Base-by-base conservation (phyloP, 2,797 vertebrate genomes). In the Taenioides sp. region DNA sequence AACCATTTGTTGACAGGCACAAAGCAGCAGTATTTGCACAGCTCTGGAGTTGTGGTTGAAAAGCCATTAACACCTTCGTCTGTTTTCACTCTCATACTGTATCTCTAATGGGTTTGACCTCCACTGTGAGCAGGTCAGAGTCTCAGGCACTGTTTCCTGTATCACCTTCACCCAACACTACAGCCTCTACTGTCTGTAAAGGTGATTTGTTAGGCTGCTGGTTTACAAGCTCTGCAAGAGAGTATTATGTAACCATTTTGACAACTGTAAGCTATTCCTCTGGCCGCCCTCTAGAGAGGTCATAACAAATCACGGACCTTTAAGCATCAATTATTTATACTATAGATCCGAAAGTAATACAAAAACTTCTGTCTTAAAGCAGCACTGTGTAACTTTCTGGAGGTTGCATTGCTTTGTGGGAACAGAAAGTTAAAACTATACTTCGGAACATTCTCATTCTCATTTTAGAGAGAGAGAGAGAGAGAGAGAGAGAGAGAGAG, bases 81-180 rank as follows among this genome's bases (percentile, higher is more conserved):
- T 91, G 86, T 73, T 75, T 91, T 87, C 87, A 80, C 77, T 92
- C 89, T 80, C 80, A 86, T 81, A 27, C 25, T 27, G 25, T 27
- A 85, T 76, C 69, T 72, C 78, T 87, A 84, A 91, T 91, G 84
- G 84, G 73, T 89, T 89, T 86, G 84, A 89, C 89, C 91, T 81
- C 76, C 55, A 47, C 75, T 83, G 80, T 27, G 14, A 31, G 49
- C 66, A 47, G 85, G 81, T 84, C 83, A 67, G 11, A 49, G 84
- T 79, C 76, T 31, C 73, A 65, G 61, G 73, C 20, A 16, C 69
- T 72, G 76, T 73, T 82, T 80, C 74, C 77, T 76, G 37, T 43
- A 75, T 50, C 55, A 70, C 22, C 52, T 22, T n/a, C 52, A 5
- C 4, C 54, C 54, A 25, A 1, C 54, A 25, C 54, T 50, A 34